Percentiles rank a stretch among this genome's conserved stretches.
Evolutionary conservation across 2,797 vertebrate genomes (phyloP).

Genomic region (Myotis pilosus): DNA sequence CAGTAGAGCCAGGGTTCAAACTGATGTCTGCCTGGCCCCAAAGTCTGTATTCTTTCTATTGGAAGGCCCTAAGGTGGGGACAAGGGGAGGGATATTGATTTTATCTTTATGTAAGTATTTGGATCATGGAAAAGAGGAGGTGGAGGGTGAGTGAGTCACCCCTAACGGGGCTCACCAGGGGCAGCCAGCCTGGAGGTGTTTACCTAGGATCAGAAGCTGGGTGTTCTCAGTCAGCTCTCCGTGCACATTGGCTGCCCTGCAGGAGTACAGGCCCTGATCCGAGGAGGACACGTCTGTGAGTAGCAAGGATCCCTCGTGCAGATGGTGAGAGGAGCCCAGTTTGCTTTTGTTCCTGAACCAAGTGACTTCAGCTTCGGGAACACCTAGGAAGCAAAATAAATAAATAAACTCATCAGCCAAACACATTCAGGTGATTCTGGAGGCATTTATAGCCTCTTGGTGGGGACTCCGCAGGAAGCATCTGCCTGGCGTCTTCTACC

Average conservation of each 20-base stretch:
- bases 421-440: not conserved
- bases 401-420: not conserved
- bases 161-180: not conserved
- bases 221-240: slow-evolving; percentile 85
- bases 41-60: not conserved
- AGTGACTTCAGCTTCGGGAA: slow-evolving; percentile 86
- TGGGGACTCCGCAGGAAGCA: not conserved
- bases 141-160: not conserved
- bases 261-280: slow-evolving; percentile 86
- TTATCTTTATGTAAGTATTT: not conserved
- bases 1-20: not conserved
- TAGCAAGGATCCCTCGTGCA: slow-evolving; percentile 81
- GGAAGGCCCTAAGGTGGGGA: not conserved
- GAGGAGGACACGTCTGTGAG: slow-evolving; percentile 81
- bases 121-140: not conserved
- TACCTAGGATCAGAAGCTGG: slow-evolving; percentile 84
- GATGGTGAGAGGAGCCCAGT: slow-evolving; percentile 67
- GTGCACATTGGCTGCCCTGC: slow-evolving; percentile 83
- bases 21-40: not conserved
- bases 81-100: not conserved
- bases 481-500: not conserved
- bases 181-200: not conserved
- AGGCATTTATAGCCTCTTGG: not conserved
- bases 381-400: slow-evolving; percentile 80
- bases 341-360: slow-evolving; percentile 86